These are phyloP conservation scores for Equus przewalskii DNA, from an alignment of 2,113 vertebrate genomes.

Conservation along the genomic window DNA sequence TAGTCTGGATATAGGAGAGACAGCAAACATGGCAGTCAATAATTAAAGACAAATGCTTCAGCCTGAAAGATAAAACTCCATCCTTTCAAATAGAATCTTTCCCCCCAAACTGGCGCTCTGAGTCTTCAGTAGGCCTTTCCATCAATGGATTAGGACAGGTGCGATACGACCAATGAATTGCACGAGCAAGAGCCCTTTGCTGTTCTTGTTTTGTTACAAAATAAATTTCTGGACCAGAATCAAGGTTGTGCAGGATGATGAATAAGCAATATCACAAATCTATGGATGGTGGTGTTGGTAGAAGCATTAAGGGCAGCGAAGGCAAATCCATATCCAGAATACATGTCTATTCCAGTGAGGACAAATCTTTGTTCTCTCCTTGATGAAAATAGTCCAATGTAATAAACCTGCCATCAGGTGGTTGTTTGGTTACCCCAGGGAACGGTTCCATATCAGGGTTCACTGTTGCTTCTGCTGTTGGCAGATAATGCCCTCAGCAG, in stretches of 20 bases:
- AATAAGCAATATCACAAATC: neutral
- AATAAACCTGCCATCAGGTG: neutral
- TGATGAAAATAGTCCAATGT: neutral
- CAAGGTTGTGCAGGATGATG: neutral
- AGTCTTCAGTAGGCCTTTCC: neutral
- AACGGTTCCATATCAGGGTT: neutral
- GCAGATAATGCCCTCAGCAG: neutral
- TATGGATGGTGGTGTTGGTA: neutral
- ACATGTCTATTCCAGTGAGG: neutral
- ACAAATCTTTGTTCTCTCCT: neutral
- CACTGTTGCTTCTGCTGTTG: neutral
- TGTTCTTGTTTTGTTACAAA: neutral
- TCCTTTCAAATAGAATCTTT: neutral
- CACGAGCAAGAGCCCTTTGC: neutral
- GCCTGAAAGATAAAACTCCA: neutral
- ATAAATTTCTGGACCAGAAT: neutral
- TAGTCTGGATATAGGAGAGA: neutral
- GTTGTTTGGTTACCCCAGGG: neutral
- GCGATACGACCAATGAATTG: neutral
- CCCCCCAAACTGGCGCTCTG: neutral
- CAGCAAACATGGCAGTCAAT: neutral
- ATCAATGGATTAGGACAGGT: neutral
- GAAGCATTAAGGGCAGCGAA: neutral
- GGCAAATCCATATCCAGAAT: neutral
- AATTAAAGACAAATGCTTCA: neutral